Percentiles rank a stretch among this genome's conserved stretches.
Evolutionary conservation across 2,888 invertebrate genomes (phyloP).

Genomic region (Agrotis ipsilon): DNA sequence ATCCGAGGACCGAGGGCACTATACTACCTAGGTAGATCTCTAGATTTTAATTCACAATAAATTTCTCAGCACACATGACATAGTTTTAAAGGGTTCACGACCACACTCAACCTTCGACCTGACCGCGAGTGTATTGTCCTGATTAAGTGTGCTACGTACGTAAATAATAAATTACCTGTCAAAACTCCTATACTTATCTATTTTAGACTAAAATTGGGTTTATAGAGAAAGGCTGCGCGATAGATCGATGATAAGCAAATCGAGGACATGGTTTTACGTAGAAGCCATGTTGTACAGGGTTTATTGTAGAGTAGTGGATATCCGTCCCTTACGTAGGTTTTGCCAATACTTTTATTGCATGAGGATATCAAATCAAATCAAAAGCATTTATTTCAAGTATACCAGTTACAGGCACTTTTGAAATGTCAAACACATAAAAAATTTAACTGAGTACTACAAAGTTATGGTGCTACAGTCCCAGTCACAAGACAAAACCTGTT

Average conservation of each 20-base stretch:
- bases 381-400: too few species aligned
- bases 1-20: too few species aligned
- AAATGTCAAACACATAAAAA: too few species aligned
- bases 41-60: not conserved
- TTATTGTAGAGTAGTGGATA: not conserved
- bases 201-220: conserved; percentile 12
- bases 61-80: conserved; percentile 3
- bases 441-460: too few species aligned
- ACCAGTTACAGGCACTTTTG: too few species aligned
- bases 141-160: conserved; percentile 11
- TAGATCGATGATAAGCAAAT: conserved; percentile 27
- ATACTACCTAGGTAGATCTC: too few species aligned
- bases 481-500: too few species aligned
- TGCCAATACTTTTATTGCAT: too few species aligned
- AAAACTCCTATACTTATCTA: conserved; percentile 4
- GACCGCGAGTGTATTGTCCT: conserved; percentile 31
- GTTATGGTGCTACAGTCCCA: too few species aligned
- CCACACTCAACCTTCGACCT: conserved; percentile 29
- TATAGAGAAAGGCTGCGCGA: conserved; percentile 14
- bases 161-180: conserved; percentile 36
- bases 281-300: not conserved
- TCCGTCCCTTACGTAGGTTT: too few species aligned
- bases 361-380: too few species aligned
- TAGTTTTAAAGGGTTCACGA: conserved; percentile 30
- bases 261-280: not conserved